Conservation (phyloP, 2,797 vertebrate species). For the Luscinia megarhynchos region DNA sequence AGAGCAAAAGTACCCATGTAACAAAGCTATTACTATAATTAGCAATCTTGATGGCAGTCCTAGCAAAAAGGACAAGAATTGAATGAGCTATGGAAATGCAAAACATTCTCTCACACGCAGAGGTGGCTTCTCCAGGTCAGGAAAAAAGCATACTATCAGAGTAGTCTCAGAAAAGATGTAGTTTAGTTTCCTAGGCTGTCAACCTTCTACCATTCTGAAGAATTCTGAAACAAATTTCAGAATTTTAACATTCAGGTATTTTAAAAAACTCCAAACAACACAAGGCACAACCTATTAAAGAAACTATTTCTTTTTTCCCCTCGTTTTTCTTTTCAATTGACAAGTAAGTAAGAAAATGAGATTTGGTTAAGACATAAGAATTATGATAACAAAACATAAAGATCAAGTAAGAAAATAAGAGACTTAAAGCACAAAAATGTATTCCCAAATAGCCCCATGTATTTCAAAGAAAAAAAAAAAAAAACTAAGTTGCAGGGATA, state of each 20-base stretch:
- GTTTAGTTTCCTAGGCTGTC: not conserved
- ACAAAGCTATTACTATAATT: constrained; percentile 21
- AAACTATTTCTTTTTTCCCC: not conserved
- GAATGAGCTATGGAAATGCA: not conserved
- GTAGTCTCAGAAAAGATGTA: not conserved
- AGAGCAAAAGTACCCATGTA: not conserved
- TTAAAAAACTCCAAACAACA: not conserved
- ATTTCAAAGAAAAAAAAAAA: not conserved
- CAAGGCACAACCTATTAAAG: not conserved
- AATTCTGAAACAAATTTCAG: not conserved
- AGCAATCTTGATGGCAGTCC: constrained; percentile 10
- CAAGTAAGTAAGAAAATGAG: not conserved
- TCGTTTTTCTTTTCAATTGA: not conserved
- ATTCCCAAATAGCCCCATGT: not conserved
- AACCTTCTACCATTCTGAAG: not conserved
- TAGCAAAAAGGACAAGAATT: constrained; percentile 37
- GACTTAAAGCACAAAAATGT: not conserved
- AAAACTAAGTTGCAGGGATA: not conserved
- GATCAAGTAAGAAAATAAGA: not conserved
- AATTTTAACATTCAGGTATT: not conserved
- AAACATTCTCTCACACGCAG: constrained; percentile 17
- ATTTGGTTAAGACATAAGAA: not conserved
- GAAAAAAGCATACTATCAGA: not conserved
- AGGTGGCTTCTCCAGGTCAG: constrained; percentile 14
- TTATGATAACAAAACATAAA: not conserved